phyloP scores from a whole-genome alignment of 1,140 invertebrate genomes.

The Theocolax elegans region DNA sequence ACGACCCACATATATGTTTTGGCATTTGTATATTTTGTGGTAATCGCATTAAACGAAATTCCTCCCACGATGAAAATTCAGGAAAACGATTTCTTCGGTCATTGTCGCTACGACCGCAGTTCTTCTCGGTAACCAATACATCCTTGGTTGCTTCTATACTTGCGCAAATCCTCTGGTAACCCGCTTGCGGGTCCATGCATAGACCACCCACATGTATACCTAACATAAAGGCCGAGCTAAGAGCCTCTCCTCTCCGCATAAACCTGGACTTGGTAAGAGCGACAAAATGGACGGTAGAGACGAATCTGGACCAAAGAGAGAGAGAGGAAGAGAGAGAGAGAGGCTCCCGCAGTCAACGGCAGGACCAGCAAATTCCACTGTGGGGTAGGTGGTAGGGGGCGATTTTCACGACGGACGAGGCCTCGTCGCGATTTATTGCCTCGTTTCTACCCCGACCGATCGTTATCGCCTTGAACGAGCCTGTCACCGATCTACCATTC shows the following conservation, averaged over 20 bases:
- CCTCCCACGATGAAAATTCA: too few species aligned
- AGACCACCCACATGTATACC: not conserved
- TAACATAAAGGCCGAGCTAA: not conserved
- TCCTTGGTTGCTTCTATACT: not conserved
- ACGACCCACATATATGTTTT: too few species aligned
- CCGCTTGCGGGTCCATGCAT: not conserved
- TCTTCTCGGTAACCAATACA: not conserved
- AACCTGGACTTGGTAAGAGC: too few species aligned
- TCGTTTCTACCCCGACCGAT: slow-evolving; percentile 19
- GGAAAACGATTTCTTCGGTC: too few species aligned
- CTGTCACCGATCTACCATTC: not conserved
- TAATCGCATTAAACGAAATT: too few species aligned
- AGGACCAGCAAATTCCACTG: not conserved
- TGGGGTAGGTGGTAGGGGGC: not conserved
- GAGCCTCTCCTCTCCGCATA: too few species aligned
- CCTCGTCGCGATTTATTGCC: slow-evolving; percentile 27
- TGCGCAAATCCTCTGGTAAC: not conserved
- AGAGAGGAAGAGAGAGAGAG: not conserved
- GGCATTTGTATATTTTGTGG: too few species aligned
- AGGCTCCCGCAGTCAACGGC: slow-evolving; percentile 7
- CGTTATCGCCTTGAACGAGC: slow-evolving; percentile 9
- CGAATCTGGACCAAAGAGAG: not conserved
- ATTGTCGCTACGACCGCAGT: too few species aligned
- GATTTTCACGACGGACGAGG: slow-evolving; percentile 8
- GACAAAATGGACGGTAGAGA: too few species aligned